A percentile compares a stretch with the other conserved stretches of the same genome.
Conservation (phyloP, 2,113 vertebrate species). For the Pachyramphus minor region DNA sequence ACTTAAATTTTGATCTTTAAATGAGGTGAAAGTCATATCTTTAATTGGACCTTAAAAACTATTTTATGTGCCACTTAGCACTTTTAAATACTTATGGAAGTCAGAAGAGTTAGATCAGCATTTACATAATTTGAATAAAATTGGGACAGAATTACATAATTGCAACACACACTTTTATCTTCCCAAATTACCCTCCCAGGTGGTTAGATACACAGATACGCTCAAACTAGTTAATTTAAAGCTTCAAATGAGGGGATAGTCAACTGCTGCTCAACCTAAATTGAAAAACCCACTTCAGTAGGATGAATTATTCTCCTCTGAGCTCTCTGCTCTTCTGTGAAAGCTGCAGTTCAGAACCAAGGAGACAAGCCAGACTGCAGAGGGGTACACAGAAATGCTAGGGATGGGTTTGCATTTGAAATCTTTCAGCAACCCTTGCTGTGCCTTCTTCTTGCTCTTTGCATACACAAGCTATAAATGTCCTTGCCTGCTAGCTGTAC, state of each 20-base stretch:
- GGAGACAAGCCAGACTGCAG: neutral
- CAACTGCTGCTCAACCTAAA: neutral
- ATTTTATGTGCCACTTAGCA: neutral
- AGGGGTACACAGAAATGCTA: neutral
- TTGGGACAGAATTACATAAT: neutral
- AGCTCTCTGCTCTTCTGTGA: neutral
- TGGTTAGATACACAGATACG: neutral
- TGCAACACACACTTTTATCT: neutral
- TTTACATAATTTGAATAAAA: neutral
- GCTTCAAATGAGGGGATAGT: neutral
- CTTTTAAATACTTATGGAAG: neutral
- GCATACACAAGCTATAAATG: neutral
- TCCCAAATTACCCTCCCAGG: neutral
- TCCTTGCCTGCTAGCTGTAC: too few species aligned
- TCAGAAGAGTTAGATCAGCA: neutral
- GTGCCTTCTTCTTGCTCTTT: neutral
- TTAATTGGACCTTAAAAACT: neutral
- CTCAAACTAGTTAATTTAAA: neutral
- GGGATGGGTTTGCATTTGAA: neutral
- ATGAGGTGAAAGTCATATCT: neutral
- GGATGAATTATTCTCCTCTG: neutral
- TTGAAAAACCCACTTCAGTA: neutral
- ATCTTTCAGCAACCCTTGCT: neutral
- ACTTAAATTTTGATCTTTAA: neutral
- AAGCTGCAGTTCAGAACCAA: neutral